Percentiles rank a stretch among this genome's conserved stretches.
Evolutionary conservation across 2,888 invertebrate species (phyloP).

Genomic region (Drosophila nigricruria): DNA sequence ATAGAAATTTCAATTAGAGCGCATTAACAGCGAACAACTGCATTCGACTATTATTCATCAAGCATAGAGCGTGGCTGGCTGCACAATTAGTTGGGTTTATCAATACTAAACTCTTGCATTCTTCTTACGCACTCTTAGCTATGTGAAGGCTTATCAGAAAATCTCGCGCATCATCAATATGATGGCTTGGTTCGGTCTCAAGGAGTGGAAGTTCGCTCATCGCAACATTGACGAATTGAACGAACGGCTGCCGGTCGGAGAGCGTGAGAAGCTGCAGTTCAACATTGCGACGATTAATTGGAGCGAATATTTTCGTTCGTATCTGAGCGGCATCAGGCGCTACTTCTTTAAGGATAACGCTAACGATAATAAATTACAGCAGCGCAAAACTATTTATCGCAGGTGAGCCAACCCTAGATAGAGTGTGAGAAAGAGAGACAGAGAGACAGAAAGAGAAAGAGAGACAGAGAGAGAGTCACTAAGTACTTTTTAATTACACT

Average conservation of each 20-base stretch:
- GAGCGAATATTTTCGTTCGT: conserved; percentile 88
- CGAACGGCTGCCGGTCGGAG: conserved; percentile 70
- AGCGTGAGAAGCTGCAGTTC: conserved; percentile 85
- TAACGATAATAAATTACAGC: conserved; percentile 80
- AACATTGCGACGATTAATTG: conserved; percentile 89
- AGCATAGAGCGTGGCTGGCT: conserved; percentile 1
- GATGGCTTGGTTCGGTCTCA: conserved; percentile 85
- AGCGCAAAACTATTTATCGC: conserved; percentile 83
- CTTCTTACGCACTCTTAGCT: conserved; percentile 62
- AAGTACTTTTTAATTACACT: conserved; percentile 82
- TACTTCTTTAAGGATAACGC: conserved; percentile 90
- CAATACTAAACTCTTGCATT: conserved; percentile 14
- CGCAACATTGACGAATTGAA: conserved; percentile 84
- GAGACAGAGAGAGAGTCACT: conserved; percentile 39
- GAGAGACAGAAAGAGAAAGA: conserved; percentile 4
- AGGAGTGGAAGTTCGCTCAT: conserved; percentile 85
- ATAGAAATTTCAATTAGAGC: conserved; percentile 66
- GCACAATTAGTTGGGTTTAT: conserved; percentile 48
- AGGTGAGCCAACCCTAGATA: conserved; percentile 72
- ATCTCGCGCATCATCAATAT: conserved; percentile 84
- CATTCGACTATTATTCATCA: conserved; percentile 50
- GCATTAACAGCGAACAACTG: conserved; percentile 52
- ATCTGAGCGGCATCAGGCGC: conserved; percentile 89
- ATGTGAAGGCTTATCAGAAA: conserved; percentile 84
- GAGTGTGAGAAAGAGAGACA: conserved; percentile 7